A percentile compares a stretch with the other conserved stretches of the same genome.
Evolutionary conservation across 2,888 invertebrate species (phyloP).

Genomic region (Leptopterna dolabrata): DNA sequence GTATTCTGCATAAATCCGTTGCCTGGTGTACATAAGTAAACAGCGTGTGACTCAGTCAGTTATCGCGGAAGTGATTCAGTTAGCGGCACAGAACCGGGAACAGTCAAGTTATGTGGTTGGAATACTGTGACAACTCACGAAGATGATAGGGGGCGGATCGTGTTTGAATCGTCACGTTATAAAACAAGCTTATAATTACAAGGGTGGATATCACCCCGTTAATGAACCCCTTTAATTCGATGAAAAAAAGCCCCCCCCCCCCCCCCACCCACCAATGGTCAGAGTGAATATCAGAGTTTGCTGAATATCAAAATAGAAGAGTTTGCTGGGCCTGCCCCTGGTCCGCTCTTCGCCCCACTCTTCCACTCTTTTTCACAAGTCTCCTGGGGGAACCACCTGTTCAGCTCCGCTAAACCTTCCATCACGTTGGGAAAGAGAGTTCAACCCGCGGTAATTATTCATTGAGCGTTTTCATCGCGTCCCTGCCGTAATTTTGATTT

Average conservation of each 20-base stretch:
- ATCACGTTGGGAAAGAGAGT: not conserved
- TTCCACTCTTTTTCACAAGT: not conserved
- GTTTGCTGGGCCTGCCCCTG: not conserved
- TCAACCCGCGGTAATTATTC: not conserved
- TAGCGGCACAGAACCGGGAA: not conserved
- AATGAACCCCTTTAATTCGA: too few species aligned
- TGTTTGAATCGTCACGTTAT: too few species aligned
- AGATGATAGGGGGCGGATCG: not conserved
- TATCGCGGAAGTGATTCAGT: not conserved
- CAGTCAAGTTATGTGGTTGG: not conserved
- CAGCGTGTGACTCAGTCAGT: not conserved
- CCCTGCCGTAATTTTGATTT: not conserved
- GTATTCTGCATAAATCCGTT: too few species aligned
- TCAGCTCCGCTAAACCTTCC: not conserved
- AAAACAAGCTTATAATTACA: too few species aligned
- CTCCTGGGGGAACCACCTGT: not conserved
- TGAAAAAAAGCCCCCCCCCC: too few species aligned
- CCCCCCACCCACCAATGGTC: too few species aligned
- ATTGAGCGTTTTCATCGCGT: not conserved
- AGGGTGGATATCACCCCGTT: too few species aligned
- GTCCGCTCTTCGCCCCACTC: not conserved
- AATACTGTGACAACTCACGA: not conserved
- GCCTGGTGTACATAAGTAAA: too few species aligned
- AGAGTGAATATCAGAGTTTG: not conserved
- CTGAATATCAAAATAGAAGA: too few species aligned